Evolutionary conservation across 2,888 invertebrate genomes (phyloP).

Genomic region (Brenthis ino): DNA sequence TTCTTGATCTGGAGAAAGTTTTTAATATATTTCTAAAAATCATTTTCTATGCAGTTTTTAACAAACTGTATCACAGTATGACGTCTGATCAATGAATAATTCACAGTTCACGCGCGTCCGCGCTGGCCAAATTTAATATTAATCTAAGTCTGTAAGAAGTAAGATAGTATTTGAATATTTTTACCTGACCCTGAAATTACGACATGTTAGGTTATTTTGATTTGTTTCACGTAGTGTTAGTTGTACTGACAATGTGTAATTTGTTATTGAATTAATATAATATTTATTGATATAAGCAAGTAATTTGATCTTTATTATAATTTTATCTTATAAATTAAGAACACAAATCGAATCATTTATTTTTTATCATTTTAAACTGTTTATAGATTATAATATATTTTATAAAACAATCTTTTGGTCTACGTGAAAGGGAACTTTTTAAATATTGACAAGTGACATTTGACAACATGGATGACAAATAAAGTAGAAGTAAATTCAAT

Average conservation of each 20-base stretch:
- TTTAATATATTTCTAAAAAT: slow-evolving; percentile 58
- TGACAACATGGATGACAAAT: no score
- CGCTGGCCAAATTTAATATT: slow-evolving; percentile 20
- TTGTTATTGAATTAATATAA: background rate
- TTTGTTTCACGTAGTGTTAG: slow-evolving; percentile 22
- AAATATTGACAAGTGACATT: no score
- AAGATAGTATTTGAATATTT: slow-evolving; percentile 28
- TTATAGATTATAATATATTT: no score
- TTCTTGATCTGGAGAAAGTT: slow-evolving; percentile 57
- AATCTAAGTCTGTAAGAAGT: background rate
- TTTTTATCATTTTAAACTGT: no score
- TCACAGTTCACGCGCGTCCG: slow-evolving; percentile 36
- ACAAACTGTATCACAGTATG: slow-evolving; percentile 4
- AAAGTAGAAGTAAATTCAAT: no score
- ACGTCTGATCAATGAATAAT: slow-evolving; percentile 31
- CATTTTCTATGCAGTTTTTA: slow-evolving; percentile 50
- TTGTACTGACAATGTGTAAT: background rate
- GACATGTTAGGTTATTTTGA: slow-evolving; percentile 28
- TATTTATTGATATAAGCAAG: no score
- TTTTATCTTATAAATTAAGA: no score
- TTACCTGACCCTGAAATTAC: slow-evolving; percentile 35
- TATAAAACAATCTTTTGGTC: no score
- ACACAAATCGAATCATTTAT: no score
- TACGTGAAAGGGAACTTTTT: no score
- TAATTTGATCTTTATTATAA: no score